Base-by-base conservation (phyloP, 2,888 invertebrate species). In the Gari tellinella region DNA sequence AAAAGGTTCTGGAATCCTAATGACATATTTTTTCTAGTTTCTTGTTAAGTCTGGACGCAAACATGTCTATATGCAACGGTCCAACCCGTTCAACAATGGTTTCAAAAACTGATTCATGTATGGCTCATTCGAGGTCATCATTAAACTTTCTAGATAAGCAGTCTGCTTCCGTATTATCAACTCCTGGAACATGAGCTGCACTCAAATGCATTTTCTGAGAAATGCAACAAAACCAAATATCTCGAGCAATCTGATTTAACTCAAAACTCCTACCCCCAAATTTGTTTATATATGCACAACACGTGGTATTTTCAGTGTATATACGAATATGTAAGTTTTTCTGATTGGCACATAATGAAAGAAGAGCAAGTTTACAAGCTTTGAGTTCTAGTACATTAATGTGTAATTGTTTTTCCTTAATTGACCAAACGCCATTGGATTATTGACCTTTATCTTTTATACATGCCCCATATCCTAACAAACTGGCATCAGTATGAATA, bases 81-180 rank as follows among this genome's bases (percentile, higher is more conserved):
- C 31, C 19, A 51, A 56, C 26, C 38, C 21, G 1, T 0, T 3
- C 19, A 17, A 5, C 7, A 19, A 72, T 61, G 38, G 25, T n/a
- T 1, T 46, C 3, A 52, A 72, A 68, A 40, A 68, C 38, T 12
- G 48, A 31, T 17, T 26, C 3, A 8, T 41, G 19, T 15, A 79
- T 12, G 14, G 67, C n/a, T 74, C 78, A 74, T 55, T 79, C 78
- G 7, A 74, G 45, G 37, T 74, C 78, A 53, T 67, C 62, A 61
- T 67, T 74, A 2, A 64, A 23, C n/a, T 31, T 57, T 14, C 74
- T 37, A 7, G 74, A 79, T 12, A 67, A 23, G 25, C 40, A 37
- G 40, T 74, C 78, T 15, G 74, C 78, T 31, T 67, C 56, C 4
- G 19, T 14, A 45, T 75, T 79, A 1, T 46, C 4, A 23, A 21